Conservation (phyloP, 2,113 vertebrate genomes). For the Eidolon helvum region DNA sequence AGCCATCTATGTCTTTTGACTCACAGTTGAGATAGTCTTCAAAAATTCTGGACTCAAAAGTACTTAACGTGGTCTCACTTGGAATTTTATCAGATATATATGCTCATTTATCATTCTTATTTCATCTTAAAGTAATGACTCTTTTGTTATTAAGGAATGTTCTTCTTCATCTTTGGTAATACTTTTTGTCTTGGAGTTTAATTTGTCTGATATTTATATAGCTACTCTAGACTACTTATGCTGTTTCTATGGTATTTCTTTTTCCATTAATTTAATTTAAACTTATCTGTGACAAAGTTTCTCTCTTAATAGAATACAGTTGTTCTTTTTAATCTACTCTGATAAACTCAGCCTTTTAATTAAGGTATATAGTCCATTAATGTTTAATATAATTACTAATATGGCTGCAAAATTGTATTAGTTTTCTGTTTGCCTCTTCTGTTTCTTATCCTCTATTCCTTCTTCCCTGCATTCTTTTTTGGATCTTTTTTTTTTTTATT, state of each 20-base stretch:
- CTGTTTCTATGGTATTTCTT: background rate
- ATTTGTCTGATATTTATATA: background rate
- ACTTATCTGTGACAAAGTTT: background rate
- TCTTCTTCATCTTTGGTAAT: background rate
- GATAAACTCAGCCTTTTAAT: background rate
- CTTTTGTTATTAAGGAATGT: background rate
- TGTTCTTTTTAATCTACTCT: background rate
- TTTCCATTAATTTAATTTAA: constrained; percentile 10
- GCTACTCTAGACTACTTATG: background rate
- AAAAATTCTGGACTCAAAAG: constrained; percentile 2
- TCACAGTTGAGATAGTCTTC: background rate
- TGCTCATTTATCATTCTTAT: background rate
- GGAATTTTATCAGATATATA: background rate
- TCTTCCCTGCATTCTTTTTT: background rate
- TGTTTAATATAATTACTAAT: background rate
- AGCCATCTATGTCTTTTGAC: background rate
- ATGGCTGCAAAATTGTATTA: background rate
- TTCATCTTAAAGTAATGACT: background rate
- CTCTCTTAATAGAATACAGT: background rate
- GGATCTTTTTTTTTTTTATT: background rate
- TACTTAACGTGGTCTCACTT: background rate
- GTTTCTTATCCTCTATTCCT: background rate
- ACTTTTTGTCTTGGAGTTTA: background rate
- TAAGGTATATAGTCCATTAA: background rate
- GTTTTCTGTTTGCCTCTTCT: background rate